phyloP scores from a whole-genome alignment of 2,888 invertebrate species.

The Stomorhina lunata region DNA sequence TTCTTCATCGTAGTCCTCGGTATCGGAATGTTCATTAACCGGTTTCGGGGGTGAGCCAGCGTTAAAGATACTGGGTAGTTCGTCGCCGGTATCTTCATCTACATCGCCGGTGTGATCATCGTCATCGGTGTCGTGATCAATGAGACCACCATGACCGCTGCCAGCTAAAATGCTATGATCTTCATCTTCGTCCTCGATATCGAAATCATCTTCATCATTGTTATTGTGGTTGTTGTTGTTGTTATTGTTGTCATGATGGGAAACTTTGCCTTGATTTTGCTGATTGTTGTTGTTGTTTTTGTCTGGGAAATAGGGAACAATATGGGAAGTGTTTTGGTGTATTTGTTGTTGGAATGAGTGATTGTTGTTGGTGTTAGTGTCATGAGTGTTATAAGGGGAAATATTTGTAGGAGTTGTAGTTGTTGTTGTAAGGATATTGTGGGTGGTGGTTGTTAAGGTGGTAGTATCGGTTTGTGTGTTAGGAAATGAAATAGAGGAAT shows the following conservation, averaged over 20 bases:
- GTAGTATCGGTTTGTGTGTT: constrained; percentile 62
- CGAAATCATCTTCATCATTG: constrained; percentile 70
- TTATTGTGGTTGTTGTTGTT: constrained; percentile 31
- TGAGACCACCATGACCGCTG: constrained; percentile 70
- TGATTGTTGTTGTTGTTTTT: constrained; percentile 53
- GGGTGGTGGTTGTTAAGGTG: constrained; percentile 11
- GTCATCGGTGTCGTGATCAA: constrained; percentile 65
- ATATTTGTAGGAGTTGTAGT: constrained; percentile 20
- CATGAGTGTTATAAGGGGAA: constrained; percentile 29
- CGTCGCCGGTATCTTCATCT: constrained; percentile 55
- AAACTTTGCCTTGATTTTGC: constrained; percentile 52
- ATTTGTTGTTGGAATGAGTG: constrained; percentile 38
- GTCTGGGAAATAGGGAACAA: constrained; percentile 62
- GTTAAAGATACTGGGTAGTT: constrained; percentile 53
- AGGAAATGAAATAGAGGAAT: constrained; percentile 66
- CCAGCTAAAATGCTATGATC: constrained; percentile 70
- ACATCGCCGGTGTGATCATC: constrained; percentile 68
- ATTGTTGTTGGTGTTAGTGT: constrained; percentile 29
- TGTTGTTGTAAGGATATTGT: neutral
- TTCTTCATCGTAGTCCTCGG: constrained; percentile 53
- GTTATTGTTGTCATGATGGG: neutral
- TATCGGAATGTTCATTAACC: constrained; percentile 43
- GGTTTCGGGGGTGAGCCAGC: constrained; percentile 37
- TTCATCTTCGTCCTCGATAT: constrained; percentile 70
- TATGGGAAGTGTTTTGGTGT: constrained; percentile 59